Evolutionary conservation across 2,888 invertebrate genomes (phyloP).

Genomic region (Drosophila subsilvestris): DNA sequence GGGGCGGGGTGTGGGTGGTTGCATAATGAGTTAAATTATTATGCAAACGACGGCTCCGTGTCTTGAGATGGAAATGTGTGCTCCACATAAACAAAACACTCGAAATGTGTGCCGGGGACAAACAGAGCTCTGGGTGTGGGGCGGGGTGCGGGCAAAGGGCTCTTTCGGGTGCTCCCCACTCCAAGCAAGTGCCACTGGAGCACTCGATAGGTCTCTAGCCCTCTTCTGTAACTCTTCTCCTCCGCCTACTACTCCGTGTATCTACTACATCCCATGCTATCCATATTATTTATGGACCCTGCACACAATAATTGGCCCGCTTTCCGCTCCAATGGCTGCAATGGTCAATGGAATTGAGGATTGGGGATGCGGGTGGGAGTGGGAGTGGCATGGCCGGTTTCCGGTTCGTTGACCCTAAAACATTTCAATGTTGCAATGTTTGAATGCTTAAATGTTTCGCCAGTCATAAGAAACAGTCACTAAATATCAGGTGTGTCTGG

Average conservation of each 20-base stretch:
- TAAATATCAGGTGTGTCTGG: slow-evolving; percentile 33
- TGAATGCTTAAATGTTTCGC: slow-evolving; percentile 8
- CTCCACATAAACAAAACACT: slow-evolving; percentile 56
- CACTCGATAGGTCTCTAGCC: background rate
- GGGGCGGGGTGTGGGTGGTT: background rate
- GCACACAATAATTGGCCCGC: slow-evolving; percentile 70
- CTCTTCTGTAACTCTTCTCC: too few relatives aligned
- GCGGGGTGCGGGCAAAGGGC: slow-evolving; percentile 4
- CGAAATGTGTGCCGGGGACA: slow-evolving; percentile 76
- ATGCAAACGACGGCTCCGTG: slow-evolving; percentile 69
- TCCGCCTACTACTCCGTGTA: slow-evolving; percentile 14
- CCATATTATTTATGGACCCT: slow-evolving; percentile 63
- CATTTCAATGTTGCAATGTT: slow-evolving; percentile 27
- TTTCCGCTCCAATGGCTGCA: slow-evolving; percentile 54
- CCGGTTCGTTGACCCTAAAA: slow-evolving; percentile 36
- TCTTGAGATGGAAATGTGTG: slow-evolving; percentile 51
- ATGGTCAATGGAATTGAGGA: slow-evolving; percentile 37
- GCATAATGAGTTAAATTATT: slow-evolving; percentile 75
- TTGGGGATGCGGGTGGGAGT: slow-evolving; percentile 25
- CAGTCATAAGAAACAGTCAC: slow-evolving; percentile 17
- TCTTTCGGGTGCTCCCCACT: slow-evolving; percentile 32
- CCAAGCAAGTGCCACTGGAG: slow-evolving; percentile 58
- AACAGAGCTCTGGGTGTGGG: slow-evolving; percentile 44
- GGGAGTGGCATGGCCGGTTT: background rate
- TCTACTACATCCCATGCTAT: slow-evolving; percentile 29